phyloP scores from a whole-genome alignment of 2,797 vertebrate species.

The Sebastes hubbsi region DNA sequence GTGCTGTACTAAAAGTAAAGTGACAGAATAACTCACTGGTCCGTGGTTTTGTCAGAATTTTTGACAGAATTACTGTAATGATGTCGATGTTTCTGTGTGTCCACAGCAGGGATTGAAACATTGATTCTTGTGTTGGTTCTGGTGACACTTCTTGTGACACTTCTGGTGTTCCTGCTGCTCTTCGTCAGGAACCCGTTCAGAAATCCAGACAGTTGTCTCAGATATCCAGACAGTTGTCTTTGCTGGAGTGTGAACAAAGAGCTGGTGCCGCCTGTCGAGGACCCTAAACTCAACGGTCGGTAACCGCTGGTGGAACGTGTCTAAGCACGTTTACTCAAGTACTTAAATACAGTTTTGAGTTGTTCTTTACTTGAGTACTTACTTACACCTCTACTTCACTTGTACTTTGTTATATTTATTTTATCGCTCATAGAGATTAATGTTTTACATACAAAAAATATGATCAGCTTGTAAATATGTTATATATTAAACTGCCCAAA shows the following conservation, averaged over 20 bases:
- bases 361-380: background rate
- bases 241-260: conserved; percentile 23
- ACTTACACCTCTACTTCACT: background rate
- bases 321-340: background rate
- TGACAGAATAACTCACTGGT: background rate
- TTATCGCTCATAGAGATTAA: background rate
- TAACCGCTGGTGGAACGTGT: conserved; percentile 20
- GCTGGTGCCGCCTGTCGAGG: background rate
- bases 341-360: background rate
- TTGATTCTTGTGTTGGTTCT: background rate
- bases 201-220: background rate
- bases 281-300: conserved; percentile 32
- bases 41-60: background rate
- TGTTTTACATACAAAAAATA: background rate
- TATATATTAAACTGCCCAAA: background rate
- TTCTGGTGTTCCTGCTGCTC: conserved; percentile 21
- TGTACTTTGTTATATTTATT: background rate
- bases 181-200: background rate
- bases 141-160: background rate
- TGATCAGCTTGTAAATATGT: background rate
- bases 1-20: background rate
- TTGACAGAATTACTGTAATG: background rate
- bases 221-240: background rate
- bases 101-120: fast-evolving
- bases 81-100: conserved; percentile 13